Evolutionary conservation across 2,888 invertebrate genomes (phyloP).

Genomic region (Nephrotoma flavescens): DNA sequence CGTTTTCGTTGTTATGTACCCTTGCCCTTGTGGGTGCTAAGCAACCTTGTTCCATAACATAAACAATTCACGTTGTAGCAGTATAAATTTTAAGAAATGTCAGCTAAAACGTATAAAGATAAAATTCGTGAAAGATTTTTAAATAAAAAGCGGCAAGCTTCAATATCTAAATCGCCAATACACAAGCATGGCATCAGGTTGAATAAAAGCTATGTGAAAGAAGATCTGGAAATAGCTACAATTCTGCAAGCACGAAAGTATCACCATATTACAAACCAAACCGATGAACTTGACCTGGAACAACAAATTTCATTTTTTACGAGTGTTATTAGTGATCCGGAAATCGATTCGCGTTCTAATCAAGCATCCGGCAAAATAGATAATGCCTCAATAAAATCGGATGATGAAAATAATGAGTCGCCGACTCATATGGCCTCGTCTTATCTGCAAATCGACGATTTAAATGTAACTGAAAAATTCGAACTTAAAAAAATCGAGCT

Average conservation of each 20-base stretch:
- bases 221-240: slow-evolving; percentile 11
- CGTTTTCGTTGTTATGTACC: too few species aligned
- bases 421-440: slow-evolving; percentile 18
- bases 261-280: not conserved
- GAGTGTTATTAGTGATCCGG: not conserved
- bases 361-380: not conserved
- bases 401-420: slow-evolving; percentile 5
- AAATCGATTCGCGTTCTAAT: not conserved
- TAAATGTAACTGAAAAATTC: slow-evolving; percentile 12
- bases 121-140: slow-evolving; percentile 3
- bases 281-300: not conserved
- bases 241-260: slow-evolving; percentile 6
- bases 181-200: slow-evolving; percentile 7
- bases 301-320: slow-evolving; percentile 11
- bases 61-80: not conserved
- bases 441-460: slow-evolving; percentile 25
- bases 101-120: slow-evolving; percentile 4
- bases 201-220: slow-evolving; percentile 11
- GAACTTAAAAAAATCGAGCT: slow-evolving; percentile 12
- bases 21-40: not conserved
- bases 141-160: slow-evolving; percentile 6
- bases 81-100: not conserved
- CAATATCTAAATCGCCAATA: not conserved
- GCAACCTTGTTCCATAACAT: not conserved
- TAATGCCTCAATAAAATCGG: slow-evolving; percentile 1